Conservation (phyloP, 2,797 vertebrate genomes). For the Anolis apletophallus region DNA sequence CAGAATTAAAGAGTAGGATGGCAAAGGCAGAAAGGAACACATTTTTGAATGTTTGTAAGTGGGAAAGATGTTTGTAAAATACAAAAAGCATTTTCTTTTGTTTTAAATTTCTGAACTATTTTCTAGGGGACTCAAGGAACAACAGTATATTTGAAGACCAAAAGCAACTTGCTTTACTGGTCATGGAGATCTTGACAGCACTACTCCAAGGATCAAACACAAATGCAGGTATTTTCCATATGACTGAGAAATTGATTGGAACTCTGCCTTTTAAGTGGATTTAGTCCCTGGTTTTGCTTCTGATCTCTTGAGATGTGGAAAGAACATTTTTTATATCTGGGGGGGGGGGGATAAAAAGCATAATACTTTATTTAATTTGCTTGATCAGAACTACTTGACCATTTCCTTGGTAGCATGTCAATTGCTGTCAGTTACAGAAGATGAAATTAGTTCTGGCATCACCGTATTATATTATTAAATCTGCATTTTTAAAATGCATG, state of each 20-base stretch:
- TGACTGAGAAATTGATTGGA: background rate
- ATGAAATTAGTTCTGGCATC: background rate
- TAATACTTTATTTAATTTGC: slow-evolving; percentile 21
- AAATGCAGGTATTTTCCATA: slow-evolving; percentile 85
- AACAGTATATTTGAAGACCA: slow-evolving; percentile 91
- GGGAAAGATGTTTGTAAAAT: too few species aligned
- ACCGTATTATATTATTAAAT: background rate
- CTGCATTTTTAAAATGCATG: background rate
- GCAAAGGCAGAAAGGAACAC: background rate
- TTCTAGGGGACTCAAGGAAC: slow-evolving; percentile 88
- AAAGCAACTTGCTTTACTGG: slow-evolving; percentile 94
- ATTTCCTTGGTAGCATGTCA: background rate
- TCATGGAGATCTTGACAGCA: slow-evolving; percentile 96
- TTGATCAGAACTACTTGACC: background rate
- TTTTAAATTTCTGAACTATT: slow-evolving; percentile 33
- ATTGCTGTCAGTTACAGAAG: background rate
- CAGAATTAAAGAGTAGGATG: background rate
- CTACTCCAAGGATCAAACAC: slow-evolving; percentile 96
- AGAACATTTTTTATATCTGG: background rate
- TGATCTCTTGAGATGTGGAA: background rate
- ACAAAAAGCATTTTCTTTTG: background rate
- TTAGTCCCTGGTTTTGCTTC: background rate
- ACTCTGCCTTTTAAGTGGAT: background rate
- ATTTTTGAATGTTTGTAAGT: background rate
- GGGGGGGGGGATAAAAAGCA: background rate